Evolutionary conservation across 2,113 vertebrate species (phyloP).

Genomic region (Pholis gunnellus): DNA sequence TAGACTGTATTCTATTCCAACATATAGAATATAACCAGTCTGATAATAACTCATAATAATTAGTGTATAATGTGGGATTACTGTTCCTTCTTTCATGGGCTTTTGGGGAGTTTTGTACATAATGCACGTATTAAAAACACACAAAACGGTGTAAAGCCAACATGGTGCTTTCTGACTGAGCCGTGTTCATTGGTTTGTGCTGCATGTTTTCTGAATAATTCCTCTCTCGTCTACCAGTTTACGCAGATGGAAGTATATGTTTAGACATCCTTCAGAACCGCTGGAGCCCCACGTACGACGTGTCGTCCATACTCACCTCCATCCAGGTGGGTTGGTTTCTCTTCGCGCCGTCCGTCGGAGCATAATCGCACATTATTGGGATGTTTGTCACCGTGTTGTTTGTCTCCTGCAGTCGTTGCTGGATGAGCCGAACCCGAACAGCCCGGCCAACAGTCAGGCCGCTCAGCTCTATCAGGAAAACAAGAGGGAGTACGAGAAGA

Average conservation of each 20-base stretch:
- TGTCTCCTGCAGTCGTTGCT: constrained; percentile 89
- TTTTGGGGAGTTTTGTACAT: not conserved
- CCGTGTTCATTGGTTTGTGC: not conserved
- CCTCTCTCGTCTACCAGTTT: constrained; percentile 84
- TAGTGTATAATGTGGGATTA: not conserved
- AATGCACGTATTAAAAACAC: too few species aligned
- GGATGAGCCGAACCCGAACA: constrained; percentile 99
- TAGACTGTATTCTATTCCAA: too few species aligned
- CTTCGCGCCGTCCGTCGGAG: too few species aligned
- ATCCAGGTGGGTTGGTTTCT: constrained; percentile 90
- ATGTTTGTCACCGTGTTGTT: too few species aligned
- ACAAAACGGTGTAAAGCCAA: too few species aligned
- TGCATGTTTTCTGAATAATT: not conserved
- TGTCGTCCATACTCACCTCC: constrained; percentile 99
- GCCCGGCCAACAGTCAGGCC: constrained; percentile 98
- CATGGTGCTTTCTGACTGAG: too few species aligned
- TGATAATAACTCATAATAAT: too few species aligned
- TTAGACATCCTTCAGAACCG: constrained; percentile 99
- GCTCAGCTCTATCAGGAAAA: constrained; percentile 99
- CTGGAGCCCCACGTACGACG: constrained; percentile 98
- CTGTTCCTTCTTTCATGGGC: not conserved
- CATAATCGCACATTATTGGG: too few species aligned
- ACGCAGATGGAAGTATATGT: constrained; percentile 99
- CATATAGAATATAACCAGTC: too few species aligned
- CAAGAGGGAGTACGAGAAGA: constrained; percentile 98